Evolutionary conservation across 2,888 invertebrate genomes (phyloP).

Genomic region (Caradrina clavipalpis): DNA sequence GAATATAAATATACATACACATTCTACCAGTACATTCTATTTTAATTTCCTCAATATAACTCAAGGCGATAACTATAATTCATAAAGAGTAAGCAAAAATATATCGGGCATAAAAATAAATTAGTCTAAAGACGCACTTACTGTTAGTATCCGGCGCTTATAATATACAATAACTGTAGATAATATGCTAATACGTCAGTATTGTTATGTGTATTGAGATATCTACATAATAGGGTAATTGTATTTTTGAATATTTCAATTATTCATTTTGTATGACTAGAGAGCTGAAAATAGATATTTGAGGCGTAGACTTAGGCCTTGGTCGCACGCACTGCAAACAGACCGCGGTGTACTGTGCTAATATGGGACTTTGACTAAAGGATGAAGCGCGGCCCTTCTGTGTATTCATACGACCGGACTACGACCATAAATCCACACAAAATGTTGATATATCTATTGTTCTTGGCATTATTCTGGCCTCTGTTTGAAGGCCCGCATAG

Average conservation of each 20-base stretch:
- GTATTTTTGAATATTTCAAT: conserved; percentile 6
- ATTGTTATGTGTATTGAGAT: conserved; percentile 8
- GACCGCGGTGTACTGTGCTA: neutral
- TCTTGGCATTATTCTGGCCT: too few relatives aligned
- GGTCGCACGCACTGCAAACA: neutral
- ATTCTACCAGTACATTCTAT: conserved; percentile 32
- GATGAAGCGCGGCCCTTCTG: neutral
- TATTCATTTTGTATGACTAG: neutral
- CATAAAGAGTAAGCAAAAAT: conserved; percentile 33
- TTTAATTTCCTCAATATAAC: conserved; percentile 45
- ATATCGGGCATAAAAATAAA: conserved; percentile 47
- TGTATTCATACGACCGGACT: neutral
- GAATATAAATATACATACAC: neutral
- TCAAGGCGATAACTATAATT: conserved; percentile 50
- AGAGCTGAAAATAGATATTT: neutral
- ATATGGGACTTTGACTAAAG: neutral
- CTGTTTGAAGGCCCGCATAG: neutral
- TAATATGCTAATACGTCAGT: conserved; percentile 37
- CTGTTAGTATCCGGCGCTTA: conserved; percentile 9
- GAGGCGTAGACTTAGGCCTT: neutral
- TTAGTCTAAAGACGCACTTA: conserved; percentile 24
- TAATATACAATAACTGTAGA: conserved; percentile 8
- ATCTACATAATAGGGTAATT: neutral
- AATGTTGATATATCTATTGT: too few relatives aligned
- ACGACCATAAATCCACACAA: neutral